Percentiles rank a stretch among this genome's conserved stretches.
These are phyloP conservation scores for Mastomys coucha DNA, from an alignment of 2,113 vertebrate species.

Conservation along the genomic window DNA sequence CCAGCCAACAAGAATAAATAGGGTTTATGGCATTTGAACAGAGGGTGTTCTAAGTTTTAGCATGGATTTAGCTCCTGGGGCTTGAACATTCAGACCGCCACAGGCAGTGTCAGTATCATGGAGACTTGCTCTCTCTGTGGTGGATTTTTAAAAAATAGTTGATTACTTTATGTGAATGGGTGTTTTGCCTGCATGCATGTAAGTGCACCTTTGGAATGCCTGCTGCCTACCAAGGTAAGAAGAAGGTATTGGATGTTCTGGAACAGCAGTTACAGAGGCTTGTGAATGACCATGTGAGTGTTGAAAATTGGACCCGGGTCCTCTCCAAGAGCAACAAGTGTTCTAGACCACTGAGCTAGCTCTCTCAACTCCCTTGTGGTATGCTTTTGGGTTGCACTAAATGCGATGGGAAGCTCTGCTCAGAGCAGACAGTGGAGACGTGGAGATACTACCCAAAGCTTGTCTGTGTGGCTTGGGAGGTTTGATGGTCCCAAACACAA, in stretches of 20 bases:
- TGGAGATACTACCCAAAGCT: neutral
- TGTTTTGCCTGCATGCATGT: neutral
- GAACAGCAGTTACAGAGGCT: neutral
- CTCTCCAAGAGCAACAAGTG: neutral
- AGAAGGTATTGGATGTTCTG: neutral
- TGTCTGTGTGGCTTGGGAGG: neutral
- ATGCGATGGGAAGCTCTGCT: neutral
- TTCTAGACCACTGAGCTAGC: neutral
- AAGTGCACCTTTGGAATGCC: neutral
- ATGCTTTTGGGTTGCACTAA: neutral
- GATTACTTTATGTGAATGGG: neutral
- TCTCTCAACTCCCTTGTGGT: neutral
- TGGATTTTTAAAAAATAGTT: neutral
- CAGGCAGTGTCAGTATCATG: neutral
- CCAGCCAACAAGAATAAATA: constrained; percentile 43
- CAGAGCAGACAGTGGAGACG: neutral
- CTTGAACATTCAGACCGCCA: neutral
- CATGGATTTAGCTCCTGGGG: constrained; percentile 47
- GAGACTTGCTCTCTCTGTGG: constrained; percentile 25
- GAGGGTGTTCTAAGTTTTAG: constrained; percentile 49
- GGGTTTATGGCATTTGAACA: constrained; percentile 65
- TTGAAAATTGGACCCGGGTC: neutral
- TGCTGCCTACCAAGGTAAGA: neutral
- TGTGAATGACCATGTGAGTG: neutral
- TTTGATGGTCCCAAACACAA: neutral